Evolutionary conservation across 2,113 vertebrate species (phyloP).

Genomic region (Ptyas mucosa): DNA sequence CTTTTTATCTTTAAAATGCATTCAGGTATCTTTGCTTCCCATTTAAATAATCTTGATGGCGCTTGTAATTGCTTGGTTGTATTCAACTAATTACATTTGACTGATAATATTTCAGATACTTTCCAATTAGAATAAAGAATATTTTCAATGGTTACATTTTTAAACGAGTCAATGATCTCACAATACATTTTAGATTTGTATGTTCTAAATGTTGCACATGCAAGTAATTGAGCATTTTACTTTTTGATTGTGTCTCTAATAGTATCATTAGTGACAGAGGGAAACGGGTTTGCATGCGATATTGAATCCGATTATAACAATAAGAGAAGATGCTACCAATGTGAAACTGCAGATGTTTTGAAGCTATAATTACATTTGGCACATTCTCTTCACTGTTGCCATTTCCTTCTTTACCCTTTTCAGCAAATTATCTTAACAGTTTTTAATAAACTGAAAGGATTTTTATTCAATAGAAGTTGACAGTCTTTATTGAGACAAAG

Average conservation of each 20-base stretch:
- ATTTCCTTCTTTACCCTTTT: neutral
- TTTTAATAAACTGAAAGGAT: slow-evolving; percentile 10
- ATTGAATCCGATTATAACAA: slow-evolving; percentile 13
- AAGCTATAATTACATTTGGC: slow-evolving; percentile 25
- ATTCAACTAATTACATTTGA: neutral
- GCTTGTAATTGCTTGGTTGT: neutral
- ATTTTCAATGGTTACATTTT: neutral
- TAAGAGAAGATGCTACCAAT: slow-evolving; percentile 13
- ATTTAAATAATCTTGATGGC: neutral
- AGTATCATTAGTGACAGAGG: slow-evolving; percentile 4
- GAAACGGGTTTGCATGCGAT: slow-evolving; percentile 10
- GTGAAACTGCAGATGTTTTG: neutral
- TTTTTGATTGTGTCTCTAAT: slow-evolving; percentile 18
- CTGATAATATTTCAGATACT: neutral
- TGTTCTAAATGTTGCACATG: neutral
- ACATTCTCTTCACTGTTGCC: slow-evolving; percentile 1
- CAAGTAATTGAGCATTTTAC: slow-evolving; percentile 17
- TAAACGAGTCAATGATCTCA: neutral
- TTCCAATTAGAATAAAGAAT: neutral
- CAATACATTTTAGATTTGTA: neutral
- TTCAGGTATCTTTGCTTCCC: neutral
- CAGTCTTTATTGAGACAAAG: slow-evolving; percentile 6
- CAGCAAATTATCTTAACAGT: slow-evolving; percentile 9
- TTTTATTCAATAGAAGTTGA: slow-evolving; percentile 9
- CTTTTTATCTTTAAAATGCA: neutral